Percentiles rank a stretch among this genome's conserved stretches.
Evolutionary conservation across 92 coral and sea anemone genomes (phyloP).

Genomic region (Scolanthus callimorphus): DNA sequence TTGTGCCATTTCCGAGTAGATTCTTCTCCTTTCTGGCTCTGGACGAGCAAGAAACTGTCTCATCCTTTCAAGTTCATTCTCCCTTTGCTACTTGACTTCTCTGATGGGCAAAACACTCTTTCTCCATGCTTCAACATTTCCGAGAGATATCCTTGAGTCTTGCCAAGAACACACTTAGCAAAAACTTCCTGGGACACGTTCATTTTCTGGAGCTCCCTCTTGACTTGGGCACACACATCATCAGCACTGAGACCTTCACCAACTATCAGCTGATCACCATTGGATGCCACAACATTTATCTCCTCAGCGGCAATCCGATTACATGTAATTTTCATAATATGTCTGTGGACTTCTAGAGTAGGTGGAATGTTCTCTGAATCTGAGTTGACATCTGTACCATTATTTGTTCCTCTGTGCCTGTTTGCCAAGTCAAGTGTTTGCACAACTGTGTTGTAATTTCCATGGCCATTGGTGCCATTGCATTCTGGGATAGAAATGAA

Average conservation of each 20-base stretch:
- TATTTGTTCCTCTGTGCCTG: slow-evolving; percentile 30
- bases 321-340: slow-evolving; percentile 60
- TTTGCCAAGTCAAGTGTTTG: slow-evolving; percentile 58
- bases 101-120: slow-evolving; percentile 66
- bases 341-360: slow-evolving; percentile 48
- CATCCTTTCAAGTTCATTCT: slow-evolving; percentile 85
- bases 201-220: slow-evolving; percentile 71
- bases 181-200: slow-evolving; percentile 85
- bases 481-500: slow-evolving; percentile 74
- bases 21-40: slow-evolving; percentile 63
- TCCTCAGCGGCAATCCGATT: slow-evolving; percentile 45
- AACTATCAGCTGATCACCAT: slow-evolving; percentile 6
- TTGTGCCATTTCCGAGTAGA: slow-evolving; percentile 61
- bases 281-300: slow-evolving; percentile 29
- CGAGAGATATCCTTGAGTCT: slow-evolving; percentile 86
- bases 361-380: slow-evolving; percentile 54
- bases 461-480: slow-evolving; percentile 46
- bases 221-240: slow-evolving; percentile 64
- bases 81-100: slow-evolving; percentile 69
- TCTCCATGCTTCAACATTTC: slow-evolving; percentile 90
- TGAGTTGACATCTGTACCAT: slow-evolving; percentile 20
- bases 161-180: slow-evolving; percentile 87
- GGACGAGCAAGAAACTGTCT: slow-evolving; percentile 59
- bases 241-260: slow-evolving; percentile 35
- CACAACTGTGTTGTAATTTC: slow-evolving; percentile 41